Conservation (phyloP, 2,113 vertebrate species). For the Pangasianodon gigas region DNA sequence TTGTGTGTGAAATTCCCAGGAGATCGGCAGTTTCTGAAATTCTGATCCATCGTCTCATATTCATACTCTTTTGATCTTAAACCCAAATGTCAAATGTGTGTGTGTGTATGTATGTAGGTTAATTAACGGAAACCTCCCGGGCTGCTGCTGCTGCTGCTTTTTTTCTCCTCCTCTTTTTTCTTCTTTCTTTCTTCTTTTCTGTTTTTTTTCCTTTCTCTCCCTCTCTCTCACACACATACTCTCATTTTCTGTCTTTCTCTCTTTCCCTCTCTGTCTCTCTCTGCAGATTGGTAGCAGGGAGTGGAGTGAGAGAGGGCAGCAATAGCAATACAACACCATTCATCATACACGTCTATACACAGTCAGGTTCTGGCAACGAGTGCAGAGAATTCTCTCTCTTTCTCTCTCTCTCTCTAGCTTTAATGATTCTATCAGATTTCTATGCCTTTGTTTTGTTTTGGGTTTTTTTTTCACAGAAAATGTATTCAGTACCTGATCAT, state of each 20-base stretch:
- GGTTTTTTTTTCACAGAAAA: neutral
- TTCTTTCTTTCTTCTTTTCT: conserved; percentile 18
- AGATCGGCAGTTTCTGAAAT: too few species aligned
- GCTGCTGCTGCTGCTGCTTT: conserved; percentile 69
- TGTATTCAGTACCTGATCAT: neutral
- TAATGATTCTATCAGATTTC: conserved; percentile 17
- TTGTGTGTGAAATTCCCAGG: too few species aligned
- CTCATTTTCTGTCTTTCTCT: neutral
- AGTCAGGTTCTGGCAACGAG: conserved; percentile 87
- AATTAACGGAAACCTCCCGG: conserved; percentile 91
- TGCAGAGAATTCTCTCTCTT: conserved; percentile 70
- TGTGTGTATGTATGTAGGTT: conserved; percentile 65
- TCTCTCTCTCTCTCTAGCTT: conserved; percentile 58
- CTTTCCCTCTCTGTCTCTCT: conserved; percentile 61
- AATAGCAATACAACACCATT: conserved; percentile 89
- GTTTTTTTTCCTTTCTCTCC: neutral
- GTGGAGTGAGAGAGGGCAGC: conserved; percentile 87
- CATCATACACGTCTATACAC: conserved; percentile 92
- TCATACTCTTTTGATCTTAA: too few species aligned
- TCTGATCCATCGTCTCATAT: too few species aligned
- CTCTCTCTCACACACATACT: neutral
- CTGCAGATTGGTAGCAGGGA: conserved; percentile 84
- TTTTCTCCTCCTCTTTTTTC: neutral
- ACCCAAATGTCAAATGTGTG: neutral
- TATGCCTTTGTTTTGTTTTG: neutral